Conservation (phyloP, 2,888 invertebrate genomes). For the Melipona bicolor region DNA sequence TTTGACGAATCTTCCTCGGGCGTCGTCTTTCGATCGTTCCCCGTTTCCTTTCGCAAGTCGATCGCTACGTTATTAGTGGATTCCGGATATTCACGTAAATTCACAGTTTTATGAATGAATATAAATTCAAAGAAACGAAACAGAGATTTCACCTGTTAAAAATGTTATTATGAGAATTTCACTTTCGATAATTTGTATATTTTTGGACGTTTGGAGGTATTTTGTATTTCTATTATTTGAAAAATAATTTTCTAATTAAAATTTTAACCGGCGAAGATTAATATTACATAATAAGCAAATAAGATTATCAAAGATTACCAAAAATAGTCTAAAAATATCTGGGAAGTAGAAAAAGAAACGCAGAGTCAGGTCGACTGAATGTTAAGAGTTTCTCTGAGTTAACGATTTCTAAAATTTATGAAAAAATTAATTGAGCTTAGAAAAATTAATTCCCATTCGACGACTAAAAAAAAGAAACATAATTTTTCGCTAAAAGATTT, state of each 20-base stretch:
- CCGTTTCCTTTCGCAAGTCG: not conserved
- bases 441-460: too few species aligned
- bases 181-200: not conserved
- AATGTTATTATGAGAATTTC: not conserved
- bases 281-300: too few species aligned
- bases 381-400: too few species aligned
- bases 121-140: too few species aligned
- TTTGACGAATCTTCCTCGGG: not conserved
- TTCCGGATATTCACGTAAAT: not conserved
- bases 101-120: not conserved
- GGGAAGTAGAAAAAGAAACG: too few species aligned
- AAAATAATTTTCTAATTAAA: not conserved
- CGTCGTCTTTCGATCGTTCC: not conserved
- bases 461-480: not conserved
- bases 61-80: not conserved
- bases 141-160: too few species aligned
- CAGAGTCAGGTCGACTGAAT: too few species aligned
- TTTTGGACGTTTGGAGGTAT: not conserved
- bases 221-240: not conserved
- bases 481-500: not conserved
- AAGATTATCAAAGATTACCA: too few species aligned
- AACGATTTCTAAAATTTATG: too few species aligned
- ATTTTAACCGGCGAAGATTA: not conserved
- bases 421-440: too few species aligned
- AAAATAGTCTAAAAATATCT: not conserved